Conservation (phyloP, 35 echinoderm and acorn worm species). For the Strongylocentrotus purpuratus region DNA sequence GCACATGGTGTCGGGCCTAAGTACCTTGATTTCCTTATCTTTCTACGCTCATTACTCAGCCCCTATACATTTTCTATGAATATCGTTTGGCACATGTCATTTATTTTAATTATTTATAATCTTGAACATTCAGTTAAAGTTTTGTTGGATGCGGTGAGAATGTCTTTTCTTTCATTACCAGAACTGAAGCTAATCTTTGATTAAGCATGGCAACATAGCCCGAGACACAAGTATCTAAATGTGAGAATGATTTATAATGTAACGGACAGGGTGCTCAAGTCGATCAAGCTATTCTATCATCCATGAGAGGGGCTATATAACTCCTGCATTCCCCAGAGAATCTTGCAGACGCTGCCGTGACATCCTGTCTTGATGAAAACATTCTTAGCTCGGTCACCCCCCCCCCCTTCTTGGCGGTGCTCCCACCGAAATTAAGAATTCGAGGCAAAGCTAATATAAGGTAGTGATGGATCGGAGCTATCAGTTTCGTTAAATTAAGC, state of each 20-base stretch:
- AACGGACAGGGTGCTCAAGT: neutral
- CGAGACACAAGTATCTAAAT: neutral
- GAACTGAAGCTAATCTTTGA: neutral
- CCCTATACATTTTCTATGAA: too few relatives aligned
- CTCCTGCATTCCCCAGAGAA: neutral
- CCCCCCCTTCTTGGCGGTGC: neutral
- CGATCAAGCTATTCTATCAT: neutral
- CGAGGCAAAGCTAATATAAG: neutral
- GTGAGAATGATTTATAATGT: neutral
- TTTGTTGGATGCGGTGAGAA: too few relatives aligned
- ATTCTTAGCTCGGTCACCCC: neutral
- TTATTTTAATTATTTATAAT: neutral
- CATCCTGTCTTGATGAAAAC: neutral
- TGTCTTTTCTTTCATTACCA: neutral
- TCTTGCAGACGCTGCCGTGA: neutral
- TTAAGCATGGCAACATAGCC: neutral
- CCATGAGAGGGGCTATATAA: neutral
- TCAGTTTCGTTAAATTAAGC: constrained; percentile 18
- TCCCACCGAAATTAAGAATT: neutral
- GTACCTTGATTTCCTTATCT: too few relatives aligned
- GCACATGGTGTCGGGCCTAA: too few relatives aligned
- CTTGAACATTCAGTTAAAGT: too few relatives aligned
- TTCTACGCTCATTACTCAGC: too few relatives aligned
- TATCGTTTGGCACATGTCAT: too few relatives aligned
- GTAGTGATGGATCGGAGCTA: neutral